These are phyloP conservation scores for Mallotus villosus DNA, from an alignment of 2,797 vertebrate genomes.

Conservation along the genomic window DNA sequence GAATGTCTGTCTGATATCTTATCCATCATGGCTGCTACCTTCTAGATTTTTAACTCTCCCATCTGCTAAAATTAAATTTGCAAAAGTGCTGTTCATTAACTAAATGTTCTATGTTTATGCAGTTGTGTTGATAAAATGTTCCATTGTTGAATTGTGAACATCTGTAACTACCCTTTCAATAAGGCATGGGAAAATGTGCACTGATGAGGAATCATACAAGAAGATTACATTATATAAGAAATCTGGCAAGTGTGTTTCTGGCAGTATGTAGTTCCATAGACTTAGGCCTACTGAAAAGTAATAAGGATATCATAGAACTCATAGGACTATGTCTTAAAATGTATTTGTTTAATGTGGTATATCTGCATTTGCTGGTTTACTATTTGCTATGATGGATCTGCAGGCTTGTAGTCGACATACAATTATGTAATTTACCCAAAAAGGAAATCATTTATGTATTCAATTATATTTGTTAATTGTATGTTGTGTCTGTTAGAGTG, in stretches of 20 bases:
- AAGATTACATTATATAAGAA: not conserved
- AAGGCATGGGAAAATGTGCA: not conserved
- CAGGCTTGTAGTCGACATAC: not conserved
- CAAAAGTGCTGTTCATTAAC: conserved; percentile 7
- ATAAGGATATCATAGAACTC: too few relatives aligned
- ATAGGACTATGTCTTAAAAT: not conserved
- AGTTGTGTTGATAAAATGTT: not conserved
- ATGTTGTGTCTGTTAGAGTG: not conserved
- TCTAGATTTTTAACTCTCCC: not conserved
- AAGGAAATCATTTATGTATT: not conserved
- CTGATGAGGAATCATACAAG: not conserved
- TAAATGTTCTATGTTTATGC: conserved; percentile 12
- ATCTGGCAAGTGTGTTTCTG: not conserved
- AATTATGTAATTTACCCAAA: too few relatives aligned
- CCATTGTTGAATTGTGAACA: not conserved
- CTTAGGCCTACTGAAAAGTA: not conserved
- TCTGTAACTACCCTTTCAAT: not conserved
- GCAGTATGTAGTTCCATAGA: not conserved
- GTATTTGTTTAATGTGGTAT: not conserved
- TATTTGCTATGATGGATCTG: not conserved
- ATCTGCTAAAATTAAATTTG: conserved; percentile 17
- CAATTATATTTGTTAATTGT: not conserved
- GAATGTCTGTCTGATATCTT: conserved; percentile 18
- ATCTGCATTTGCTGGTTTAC: too few relatives aligned
- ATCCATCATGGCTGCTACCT: conserved; percentile 8